Evolutionary conservation across 2,888 invertebrate species (phyloP), one percentile per base, ranked within the genome.

Genomic region (Hanleya hanleyi): DNA sequence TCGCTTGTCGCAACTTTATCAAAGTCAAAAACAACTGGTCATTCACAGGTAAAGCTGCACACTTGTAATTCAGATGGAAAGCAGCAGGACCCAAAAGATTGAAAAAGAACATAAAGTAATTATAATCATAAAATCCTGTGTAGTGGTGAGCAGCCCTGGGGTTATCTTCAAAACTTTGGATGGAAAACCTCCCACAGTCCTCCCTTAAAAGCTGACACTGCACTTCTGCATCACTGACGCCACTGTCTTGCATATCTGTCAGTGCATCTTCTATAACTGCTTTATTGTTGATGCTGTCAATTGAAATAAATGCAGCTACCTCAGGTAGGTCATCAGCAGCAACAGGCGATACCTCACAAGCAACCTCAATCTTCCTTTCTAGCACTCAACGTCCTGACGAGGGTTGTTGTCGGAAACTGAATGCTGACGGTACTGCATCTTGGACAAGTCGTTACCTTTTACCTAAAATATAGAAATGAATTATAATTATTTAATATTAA

Each of bases 1-100:
- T 79, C n/a, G 69, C 67, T 36, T 70, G 69, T 32, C 81, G 51
- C 12, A 81, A 41, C 70, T 81, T 81, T 29, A 77, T 76, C 0
- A 78, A 33, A 12, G 76, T 74, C 12, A 81, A 41, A 61, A 81
- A 77, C 2, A 77, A 65, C 36, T 77, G 78, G 69, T 79, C 73
- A 33, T 64, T 41, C 35, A 73, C 71, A 35, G 15, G 15, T 12
- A 77, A 29, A 12, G 38, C 22, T 18, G 0, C 22, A 41, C 66
- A 73, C 37, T 65, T 50, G 18, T 70, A 64, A 37, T 57, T 66
- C 36, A 73, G 51, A 1, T 70, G 35, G 49, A 50, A 51, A 22
- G 41, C 73, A 26, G 70, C 66, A 15, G 64, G 66, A 6, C 50
- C 73, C 15, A 73, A 37, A 36, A n/a, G 1, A 18, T 73, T n/a